A percentile compares a stretch with the other conserved stretches of the same genome.
Evolutionary conservation across 2,797 vertebrate genomes (phyloP).

Genomic region (Arctocebus calabarensis): DNA sequence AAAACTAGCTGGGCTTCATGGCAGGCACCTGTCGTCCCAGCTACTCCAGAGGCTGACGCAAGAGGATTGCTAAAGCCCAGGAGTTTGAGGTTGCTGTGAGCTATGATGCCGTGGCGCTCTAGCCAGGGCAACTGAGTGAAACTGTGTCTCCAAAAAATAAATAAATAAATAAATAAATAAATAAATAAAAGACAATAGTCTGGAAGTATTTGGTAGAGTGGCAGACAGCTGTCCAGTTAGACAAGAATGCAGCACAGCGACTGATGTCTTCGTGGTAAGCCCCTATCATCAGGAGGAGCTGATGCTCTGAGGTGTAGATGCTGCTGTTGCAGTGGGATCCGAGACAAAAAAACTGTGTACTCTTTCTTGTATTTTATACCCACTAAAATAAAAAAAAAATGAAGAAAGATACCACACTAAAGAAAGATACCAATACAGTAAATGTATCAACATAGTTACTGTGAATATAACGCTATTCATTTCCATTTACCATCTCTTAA

Average conservation of each 20-base stretch:
- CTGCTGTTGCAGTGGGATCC: neutral
- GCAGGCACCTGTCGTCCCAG: too few species aligned
- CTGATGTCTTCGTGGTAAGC: neutral
- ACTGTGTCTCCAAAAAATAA: too few species aligned
- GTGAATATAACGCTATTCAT: neutral
- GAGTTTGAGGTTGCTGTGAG: too few species aligned
- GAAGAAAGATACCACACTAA: neutral
- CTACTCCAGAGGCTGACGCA: too few species aligned
- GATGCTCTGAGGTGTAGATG: neutral
- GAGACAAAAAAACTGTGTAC: neutral
- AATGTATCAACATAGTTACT: neutral
- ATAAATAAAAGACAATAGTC: neutral
- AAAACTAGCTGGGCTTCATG: too few species aligned
- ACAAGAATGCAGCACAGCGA: neutral
- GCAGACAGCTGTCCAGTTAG: neutral
- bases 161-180: neutral
- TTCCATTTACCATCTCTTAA: neutral
- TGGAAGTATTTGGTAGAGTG: neutral
- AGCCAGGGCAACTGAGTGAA: too few species aligned
- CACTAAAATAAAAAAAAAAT: slow-evolving; percentile 44
- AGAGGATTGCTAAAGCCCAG: too few species aligned
- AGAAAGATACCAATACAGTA: neutral
- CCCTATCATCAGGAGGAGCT: neutral
- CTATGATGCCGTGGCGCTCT: too few species aligned
- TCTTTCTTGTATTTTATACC: slow-evolving; percentile 12